Base-by-base conservation (phyloP, 2,113 vertebrate genomes). In the Semnornis frantzii region DNA sequence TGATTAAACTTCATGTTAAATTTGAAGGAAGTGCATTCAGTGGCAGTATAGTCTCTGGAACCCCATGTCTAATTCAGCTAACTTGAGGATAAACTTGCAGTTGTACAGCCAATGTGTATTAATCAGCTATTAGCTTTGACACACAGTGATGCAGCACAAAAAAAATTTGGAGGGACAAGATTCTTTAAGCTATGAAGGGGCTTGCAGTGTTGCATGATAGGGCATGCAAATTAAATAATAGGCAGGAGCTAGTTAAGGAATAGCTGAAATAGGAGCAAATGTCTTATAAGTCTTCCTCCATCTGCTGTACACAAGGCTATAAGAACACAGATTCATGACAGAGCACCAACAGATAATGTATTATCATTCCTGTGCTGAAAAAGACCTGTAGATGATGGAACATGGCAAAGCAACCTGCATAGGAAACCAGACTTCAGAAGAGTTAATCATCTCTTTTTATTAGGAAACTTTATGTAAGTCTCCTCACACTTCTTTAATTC, bases 1-100 rank as follows among this genome's bases (percentile, higher is more conserved):
- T 86, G 89, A 96, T 95, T 93, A 94, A 93, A 93, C 70, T 72
- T 95, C 94, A 64, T 3, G 55, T 73, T 84, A 91, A 84, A 87
- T 93, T 85, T 82, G 74, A 81, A 92, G 33, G 70, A 81, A 83
- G 66, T 63, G 42, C 89, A 82, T 95, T 92, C 85, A 79, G 6
- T 55, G 42, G 55, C 50, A 60, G 63, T 16, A 59, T 44, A 75
- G 60, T 59, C 71, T 76, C 79, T 81, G 70, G 83, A 93, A 96
- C 15, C 20, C 74, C 52, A 77, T 85, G 74, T 91, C 70, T 50
- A 73, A 91, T 89, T 87, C 91, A 78, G 48, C 80, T 94, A 77
- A 93, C 42, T 31, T 34, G 24, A 79, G 57, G 48, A 92, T 74
- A 90, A 97, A 90, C 46, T 78, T 1, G 1, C 25, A 54, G 33